Base-by-base conservation (phyloP, 2,888 invertebrate genomes). In the Hypena proboscidalis region DNA sequence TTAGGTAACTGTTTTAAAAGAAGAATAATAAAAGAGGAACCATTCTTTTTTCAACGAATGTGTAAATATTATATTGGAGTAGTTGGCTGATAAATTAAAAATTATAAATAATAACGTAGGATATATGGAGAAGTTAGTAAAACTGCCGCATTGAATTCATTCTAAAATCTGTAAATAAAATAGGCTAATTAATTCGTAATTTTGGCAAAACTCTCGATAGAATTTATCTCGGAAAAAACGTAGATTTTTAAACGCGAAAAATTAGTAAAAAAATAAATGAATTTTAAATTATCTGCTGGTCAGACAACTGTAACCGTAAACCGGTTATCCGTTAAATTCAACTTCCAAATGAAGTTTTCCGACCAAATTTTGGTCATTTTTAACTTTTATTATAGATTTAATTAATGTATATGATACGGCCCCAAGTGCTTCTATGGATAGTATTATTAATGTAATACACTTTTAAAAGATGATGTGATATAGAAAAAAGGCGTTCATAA, bases 251-350 rank as follows among this genome's bases (percentile, higher is more conserved):
- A 46, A 37, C 22, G 23, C 32, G 22, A 33, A 36, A 58, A 40
- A 45, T 22, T 43, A 43, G 17, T 33, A 34, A 47, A 36, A 31
- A 39, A 29, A 14, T 40, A 40, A 52, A 48, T 35, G 39, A 15
- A 46, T 48, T 38, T 37, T 50, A 43, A 52, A 43, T 53, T 62
- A 64, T 84, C 85, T 85, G 85, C 85, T 76, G 85, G 85, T 66
- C 85, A 83, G 85, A 77, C 32, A 54, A 19, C 7, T 44, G 49
- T 32, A 43, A 57, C 51, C 46, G 55, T 61, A 33, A 23, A 58
- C 47, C 58, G 58, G 47, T 59, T 60, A 65, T 66, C 57, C 17
- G 34, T 39, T 55, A 67, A 61, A 74, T 72, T 79, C 74, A 71
- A 78, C 70, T 69, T 70, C 46, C 52, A 14, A 30, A 41, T 21